Evolutionary conservation across 2,888 invertebrate genomes (phyloP), one percentile per base, ranked within the genome.

Genomic region (Brachyopa scutellaris): DNA sequence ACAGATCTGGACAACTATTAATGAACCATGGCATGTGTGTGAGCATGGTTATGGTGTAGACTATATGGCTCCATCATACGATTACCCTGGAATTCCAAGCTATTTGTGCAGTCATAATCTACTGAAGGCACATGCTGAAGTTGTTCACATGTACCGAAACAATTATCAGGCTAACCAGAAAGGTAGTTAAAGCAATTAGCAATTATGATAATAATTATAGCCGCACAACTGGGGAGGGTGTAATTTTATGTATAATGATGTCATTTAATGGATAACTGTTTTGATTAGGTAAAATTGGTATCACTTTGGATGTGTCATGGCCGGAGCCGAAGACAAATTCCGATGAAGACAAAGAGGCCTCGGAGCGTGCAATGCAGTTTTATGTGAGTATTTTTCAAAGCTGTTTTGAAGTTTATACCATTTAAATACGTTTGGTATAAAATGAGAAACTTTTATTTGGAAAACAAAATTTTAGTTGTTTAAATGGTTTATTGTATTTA

Each of bases 31-130:
- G 91, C 90, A 90, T 84, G 87, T 91, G 40, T 91, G 91, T 51
- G 91, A 90, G 57, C 90, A 90, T 62, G 88, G 89, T 15, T 91
- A 89, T 73, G 93, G 93, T 1, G 92, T 92, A 19, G 92, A 92
- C 31, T 93, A 92, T 85, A 90, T 93, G 88, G 93, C 93, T 0
- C 93, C 93, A 0, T 91, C 92, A 0, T 88, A 93, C 77, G 92
- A 93, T 85, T 92, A 92, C 11, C 93, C 93, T 1, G 94, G 93
- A 1, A 91, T 93, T 49, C 94, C 93, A 0, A 92, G 93, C 78
- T 96, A 96, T 87, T 89, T 93, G 0, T 95, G 94, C 84, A 92
- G 93, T 0, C 95, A 95, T 86, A 95, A 95, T 87, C 90, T 95
- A 59, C 88, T 96, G 13, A 93, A 94, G 87, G 94, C 96, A 0